Conservation (phyloP, 2,797 vertebrate genomes). For the Parauchenoglanis ngamensis region DNA sequence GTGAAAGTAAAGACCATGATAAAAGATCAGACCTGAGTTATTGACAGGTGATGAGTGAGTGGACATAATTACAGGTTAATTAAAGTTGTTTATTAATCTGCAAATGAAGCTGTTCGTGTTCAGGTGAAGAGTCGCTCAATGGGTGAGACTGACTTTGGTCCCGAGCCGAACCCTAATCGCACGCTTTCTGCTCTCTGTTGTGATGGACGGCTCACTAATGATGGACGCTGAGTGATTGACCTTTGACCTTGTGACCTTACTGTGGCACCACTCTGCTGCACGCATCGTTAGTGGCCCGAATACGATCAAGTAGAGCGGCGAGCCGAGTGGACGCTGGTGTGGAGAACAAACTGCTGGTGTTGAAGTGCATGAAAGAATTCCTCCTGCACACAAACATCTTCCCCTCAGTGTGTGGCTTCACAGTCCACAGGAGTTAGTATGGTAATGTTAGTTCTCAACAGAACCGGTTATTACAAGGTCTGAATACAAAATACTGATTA, state of each 20-base stretch:
- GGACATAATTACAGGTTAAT: background rate
- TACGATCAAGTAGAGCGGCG: background rate
- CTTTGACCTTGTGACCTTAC: conserved; percentile 22
- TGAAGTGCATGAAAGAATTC: background rate
- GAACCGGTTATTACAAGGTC: too few relatives aligned
- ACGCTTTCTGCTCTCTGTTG: background rate
- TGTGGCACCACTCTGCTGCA: background rate
- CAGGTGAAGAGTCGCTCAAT: background rate
- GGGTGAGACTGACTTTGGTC: conserved; percentile 12
- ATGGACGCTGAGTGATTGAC: background rate
- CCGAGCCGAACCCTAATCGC: background rate
- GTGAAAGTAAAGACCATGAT: background rate
- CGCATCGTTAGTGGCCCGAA: background rate
- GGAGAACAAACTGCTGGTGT: conserved; percentile 6
- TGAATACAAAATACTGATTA: background rate
- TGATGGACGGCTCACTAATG: conserved; percentile 28
- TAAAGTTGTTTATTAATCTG: background rate
- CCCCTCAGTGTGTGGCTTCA: background rate
- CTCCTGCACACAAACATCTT: background rate
- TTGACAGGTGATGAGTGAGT: background rate
- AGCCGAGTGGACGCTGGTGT: background rate
- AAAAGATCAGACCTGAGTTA: background rate
- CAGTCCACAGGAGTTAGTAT: background rate
- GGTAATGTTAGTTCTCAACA: too few relatives aligned
- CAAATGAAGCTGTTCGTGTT: background rate